A percentile compares a stretch with the other conserved stretches of the same genome.
These are phyloP conservation scores for Cetoscarus ocellatus DNA, from an alignment of 2,797 vertebrate genomes.

Conservation along the genomic window DNA sequence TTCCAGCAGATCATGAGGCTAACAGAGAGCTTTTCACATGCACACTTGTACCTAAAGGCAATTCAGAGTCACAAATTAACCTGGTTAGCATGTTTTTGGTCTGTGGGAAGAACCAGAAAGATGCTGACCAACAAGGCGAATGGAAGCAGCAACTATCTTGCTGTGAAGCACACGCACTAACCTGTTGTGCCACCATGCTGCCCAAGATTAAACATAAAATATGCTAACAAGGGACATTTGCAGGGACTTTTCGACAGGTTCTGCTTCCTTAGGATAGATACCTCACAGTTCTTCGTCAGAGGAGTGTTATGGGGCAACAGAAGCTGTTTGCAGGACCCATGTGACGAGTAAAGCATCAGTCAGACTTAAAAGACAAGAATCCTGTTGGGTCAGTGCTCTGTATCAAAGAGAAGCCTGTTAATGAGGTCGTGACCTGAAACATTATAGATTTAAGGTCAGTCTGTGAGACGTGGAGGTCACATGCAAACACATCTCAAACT, in stretches of 20 bases:
- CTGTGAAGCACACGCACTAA: too few relatives aligned
- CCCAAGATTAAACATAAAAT: background rate
- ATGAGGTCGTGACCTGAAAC: background rate
- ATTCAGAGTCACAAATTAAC: too few relatives aligned
- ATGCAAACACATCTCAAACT: background rate
- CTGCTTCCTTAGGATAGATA: background rate
- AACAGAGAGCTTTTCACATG: background rate
- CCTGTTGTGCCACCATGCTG: too few relatives aligned
- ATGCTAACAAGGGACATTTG: background rate
- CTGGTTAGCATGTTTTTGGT: too few relatives aligned
- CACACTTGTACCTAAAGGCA: background rate
- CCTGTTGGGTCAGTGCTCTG: background rate
- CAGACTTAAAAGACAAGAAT: background rate
- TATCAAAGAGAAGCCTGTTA: background rate
- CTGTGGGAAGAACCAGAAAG: too few relatives aligned
- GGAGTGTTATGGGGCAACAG: background rate
- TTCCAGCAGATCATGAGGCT: too few relatives aligned
- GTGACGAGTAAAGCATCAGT: background rate
- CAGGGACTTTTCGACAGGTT: background rate
- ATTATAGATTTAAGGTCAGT: background rate
- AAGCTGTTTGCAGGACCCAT: background rate
- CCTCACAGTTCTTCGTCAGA: background rate
- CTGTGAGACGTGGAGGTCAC: background rate
- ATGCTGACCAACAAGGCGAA: too few relatives aligned
- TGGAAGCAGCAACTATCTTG: too few relatives aligned